Percentiles rank a stretch among this genome's conserved stretches.
These are phyloP conservation scores for Alligator mississippiensis DNA, from an alignment of 2,113 vertebrate species.

Conservation along the genomic window DNA sequence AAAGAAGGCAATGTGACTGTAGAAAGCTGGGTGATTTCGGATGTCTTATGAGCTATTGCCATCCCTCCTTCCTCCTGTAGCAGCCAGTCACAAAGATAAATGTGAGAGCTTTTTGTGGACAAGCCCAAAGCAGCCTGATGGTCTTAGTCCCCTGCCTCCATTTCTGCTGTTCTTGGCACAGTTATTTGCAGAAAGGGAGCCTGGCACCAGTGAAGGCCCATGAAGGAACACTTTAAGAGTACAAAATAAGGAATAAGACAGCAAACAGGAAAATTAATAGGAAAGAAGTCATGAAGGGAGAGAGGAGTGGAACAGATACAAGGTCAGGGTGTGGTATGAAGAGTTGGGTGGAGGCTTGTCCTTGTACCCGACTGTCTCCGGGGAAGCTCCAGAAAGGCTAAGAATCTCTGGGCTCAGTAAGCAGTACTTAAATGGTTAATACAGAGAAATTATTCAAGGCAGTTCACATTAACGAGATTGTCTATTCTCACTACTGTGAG, in stretches of 20 bases:
- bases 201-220: neutral
- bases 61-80: neutral
- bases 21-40: too few species aligned
- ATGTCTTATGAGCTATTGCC: neutral
- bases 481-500: neutral
- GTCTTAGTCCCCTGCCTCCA: neutral
- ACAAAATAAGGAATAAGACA: neutral
- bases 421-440: neutral
- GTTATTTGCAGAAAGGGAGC: neutral
- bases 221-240: neutral
- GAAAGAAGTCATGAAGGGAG: neutral
- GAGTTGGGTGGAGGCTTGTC: neutral
- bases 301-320: neutral
- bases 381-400: neutral
- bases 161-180: neutral
- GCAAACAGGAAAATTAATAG: neutral
- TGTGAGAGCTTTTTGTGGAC: neutral
- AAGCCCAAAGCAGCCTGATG: neutral
- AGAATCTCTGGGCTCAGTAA: neutral
- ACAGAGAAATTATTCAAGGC: neutral
- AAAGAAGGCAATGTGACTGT: too few species aligned
- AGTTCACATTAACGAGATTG: neutral
- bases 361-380: neutral
- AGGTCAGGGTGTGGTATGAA: neutral
- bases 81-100: neutral